phyloP scores from a whole-genome alignment of 2,113 vertebrate genomes.

The Nyctibius bracteatus region DNA sequence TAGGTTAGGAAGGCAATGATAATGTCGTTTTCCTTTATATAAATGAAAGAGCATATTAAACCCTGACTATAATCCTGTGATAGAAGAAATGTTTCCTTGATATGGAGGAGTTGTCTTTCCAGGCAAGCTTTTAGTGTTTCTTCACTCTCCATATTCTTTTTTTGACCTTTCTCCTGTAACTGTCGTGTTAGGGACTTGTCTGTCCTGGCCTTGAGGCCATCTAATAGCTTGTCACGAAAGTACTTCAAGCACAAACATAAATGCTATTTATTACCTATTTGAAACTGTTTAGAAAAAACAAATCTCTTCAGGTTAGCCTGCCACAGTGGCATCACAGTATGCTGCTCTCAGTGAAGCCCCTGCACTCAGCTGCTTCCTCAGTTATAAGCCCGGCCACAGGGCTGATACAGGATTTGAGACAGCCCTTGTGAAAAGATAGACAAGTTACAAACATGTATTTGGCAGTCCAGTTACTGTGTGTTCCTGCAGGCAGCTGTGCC shows the following conservation, averaged over 20 bases:
- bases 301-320: rapidly evolving
- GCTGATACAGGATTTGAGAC: not conserved
- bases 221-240: not conserved
- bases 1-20: not conserved
- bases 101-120: not conserved
- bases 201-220: not conserved
- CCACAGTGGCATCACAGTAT: rapidly evolving
- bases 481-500: not conserved
- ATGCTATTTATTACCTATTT: not conserved
- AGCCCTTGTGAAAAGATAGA: not conserved
- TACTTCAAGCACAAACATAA: not conserved
- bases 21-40: not conserved
- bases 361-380: not conserved
- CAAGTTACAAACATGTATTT: rapidly evolving
- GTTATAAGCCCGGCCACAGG: not conserved
- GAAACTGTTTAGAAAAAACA: not conserved
- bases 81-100: not conserved
- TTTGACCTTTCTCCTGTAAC: not conserved
- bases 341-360: not conserved
- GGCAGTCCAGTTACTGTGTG: not conserved
- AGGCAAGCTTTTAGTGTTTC: not conserved
- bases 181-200: rapidly evolving
- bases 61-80: not conserved
- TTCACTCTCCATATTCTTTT: not conserved
- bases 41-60: not conserved